These are phyloP conservation scores for Ceryle rudis DNA, from an alignment of 2,797 vertebrate species.

Conservation along the genomic window DNA sequence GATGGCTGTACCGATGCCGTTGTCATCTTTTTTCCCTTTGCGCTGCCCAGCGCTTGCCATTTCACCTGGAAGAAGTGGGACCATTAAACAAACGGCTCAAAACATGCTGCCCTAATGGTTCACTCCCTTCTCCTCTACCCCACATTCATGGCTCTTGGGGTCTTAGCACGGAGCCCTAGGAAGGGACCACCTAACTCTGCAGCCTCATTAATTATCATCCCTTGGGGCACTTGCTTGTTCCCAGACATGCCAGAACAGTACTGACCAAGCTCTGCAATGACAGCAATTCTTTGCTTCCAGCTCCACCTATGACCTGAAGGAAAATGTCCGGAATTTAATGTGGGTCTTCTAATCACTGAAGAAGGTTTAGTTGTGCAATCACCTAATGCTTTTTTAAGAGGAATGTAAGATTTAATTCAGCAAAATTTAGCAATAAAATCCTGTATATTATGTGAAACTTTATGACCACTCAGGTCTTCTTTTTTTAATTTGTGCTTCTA, in stretches of 20 bases:
- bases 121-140: neutral
- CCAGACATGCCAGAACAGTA: fast-evolving
- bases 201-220: neutral
- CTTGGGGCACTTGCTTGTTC: neutral
- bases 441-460: neutral
- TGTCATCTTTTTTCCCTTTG: constrained; percentile 94
- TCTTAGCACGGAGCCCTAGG: fast-evolving
- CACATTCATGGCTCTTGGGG: fast-evolving
- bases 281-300: neutral
- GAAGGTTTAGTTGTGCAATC: neutral
- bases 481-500: neutral
- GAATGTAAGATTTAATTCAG: neutral
- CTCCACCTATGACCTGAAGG: neutral
- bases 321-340: neutral
- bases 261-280: neutral
- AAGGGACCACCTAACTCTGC: neutral
- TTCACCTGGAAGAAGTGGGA: constrained; percentile 7
- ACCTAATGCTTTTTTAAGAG: neutral
- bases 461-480: neutral
- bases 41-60: constrained; percentile 93
- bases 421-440: neutral
- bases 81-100: neutral
- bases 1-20: constrained; percentile 93
- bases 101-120: fast-evolving
- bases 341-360: neutral